Conservation (phyloP, 1,140 invertebrate species). For the Marisa cornuarietis region DNA sequence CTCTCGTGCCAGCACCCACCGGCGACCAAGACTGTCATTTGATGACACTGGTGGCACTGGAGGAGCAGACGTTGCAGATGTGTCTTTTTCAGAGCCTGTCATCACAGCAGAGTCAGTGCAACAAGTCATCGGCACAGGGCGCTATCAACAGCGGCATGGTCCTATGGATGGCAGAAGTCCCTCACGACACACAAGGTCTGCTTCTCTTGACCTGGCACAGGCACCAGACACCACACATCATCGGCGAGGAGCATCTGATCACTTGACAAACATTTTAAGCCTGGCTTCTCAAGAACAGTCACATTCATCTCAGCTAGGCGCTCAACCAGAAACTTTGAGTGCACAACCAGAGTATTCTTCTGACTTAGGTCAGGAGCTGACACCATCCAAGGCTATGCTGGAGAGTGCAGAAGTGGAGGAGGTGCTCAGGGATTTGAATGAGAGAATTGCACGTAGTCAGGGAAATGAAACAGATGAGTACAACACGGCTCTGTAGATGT, state of each 20-base stretch:
- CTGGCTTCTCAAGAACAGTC: neutral
- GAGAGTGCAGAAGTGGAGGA: neutral
- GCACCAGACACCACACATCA: constrained; percentile 1
- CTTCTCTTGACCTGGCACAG: constrained; percentile 18
- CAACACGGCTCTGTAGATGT: constrained; percentile 12
- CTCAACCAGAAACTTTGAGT: neutral
- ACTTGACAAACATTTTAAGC: neutral
- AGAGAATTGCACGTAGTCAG: neutral
- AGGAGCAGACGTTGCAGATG: constrained; percentile 28
- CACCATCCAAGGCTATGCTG: no score
- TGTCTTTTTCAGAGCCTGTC: constrained; percentile 40
- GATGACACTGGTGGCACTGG: constrained; percentile 34
- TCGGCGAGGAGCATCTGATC: constrained; percentile 16
- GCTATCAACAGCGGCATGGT: constrained; percentile 6
- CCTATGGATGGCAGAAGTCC: neutral
- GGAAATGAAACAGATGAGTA: constrained; percentile 14
- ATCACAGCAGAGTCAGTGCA: constrained; percentile 13
- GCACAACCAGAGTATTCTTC: neutral
- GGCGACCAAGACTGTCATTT: constrained; percentile 46
- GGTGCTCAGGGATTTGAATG: neutral
- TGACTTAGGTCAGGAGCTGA: neutral
- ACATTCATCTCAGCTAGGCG: neutral
- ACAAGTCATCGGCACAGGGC: constrained; percentile 11
- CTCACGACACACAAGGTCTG: constrained; percentile 2
- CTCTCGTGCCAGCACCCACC: constrained; percentile 45